Base-by-base conservation (phyloP, 2,113 vertebrate genomes). In the Orcinus orca region DNA sequence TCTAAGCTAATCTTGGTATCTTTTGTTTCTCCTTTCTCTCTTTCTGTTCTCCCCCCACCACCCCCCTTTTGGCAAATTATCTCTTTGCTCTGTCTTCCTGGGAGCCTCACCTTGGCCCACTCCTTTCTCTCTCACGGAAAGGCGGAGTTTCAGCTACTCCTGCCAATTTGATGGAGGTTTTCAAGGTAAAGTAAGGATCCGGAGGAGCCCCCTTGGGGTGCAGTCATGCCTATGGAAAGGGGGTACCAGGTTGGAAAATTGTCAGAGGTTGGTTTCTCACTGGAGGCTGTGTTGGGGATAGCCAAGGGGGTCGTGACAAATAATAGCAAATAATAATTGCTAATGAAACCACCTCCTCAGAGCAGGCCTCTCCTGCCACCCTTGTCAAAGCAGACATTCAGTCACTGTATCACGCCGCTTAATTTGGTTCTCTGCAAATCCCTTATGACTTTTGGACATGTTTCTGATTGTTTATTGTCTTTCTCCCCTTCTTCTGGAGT, bases 1-100 rank as follows among this genome's bases (percentile, higher is more conserved):
- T 90, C 85, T 90, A 86, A 97, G 88, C 76, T 23, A 68, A 91
- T 96, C 77, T 85, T 84, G 76, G 71, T 79, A 31, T 86, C 53
- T 83, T 88, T 33, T 31, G 38, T 55, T 47, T 13, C 23, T 20
- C 44, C 31, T 21, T 3, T 47, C n/a, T 47, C 26, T 58, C 33
- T 55, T 26, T 73, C 55, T 90, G 44, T 47, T n/a, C 11, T 25
- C 20, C 38, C 21, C 26, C 53, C 4, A 7, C 77, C 2, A 6
- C 41, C 50, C 26, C 6, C 81, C 25, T 92, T 74, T 95, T 83
- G 91, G 41, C 82, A 53, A 15, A 60, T 76, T 88, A 53, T 53
- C 53, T 79, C 74, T 95, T 81, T 94, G 79, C 47, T 73, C 12
- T 53, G n/a, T 84, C 76, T 93, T 77, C 83, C 77, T 79, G 97